phyloP scores from a whole-genome alignment of 1,140 invertebrate species.

The Drosophila ananassae region DNA sequence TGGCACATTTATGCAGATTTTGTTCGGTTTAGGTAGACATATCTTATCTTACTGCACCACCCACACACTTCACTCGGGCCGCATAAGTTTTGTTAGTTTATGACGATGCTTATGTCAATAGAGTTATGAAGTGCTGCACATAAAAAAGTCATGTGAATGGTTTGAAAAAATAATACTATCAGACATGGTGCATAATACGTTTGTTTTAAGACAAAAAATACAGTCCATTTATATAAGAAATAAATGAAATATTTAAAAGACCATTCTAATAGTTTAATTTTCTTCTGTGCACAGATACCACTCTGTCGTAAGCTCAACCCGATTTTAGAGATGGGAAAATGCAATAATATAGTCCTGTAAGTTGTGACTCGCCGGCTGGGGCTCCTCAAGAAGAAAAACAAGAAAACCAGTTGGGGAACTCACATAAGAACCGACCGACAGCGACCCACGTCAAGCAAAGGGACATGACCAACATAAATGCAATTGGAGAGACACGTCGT shows the following conservation, averaged over 20 bases:
- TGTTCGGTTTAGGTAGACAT: constrained; percentile 34
- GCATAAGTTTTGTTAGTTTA: constrained; percentile 43
- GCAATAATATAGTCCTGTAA: constrained; percentile 28
- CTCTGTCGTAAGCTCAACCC: background rate
- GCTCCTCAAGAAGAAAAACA: background rate
- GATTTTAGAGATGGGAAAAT: constrained; percentile 18
- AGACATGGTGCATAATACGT: too few species aligned
- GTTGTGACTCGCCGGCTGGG: background rate
- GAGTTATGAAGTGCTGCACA: constrained; percentile 31
- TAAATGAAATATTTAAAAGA: too few species aligned
- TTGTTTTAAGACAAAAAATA: too few species aligned
- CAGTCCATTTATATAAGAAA: too few species aligned
- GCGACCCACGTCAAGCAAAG: constrained; percentile 69
- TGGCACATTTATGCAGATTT: constrained; percentile 57
- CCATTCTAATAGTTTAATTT: background rate
- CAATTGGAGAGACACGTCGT: constrained; percentile 52
- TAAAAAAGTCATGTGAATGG: constrained; percentile 1
- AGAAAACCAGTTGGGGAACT: constrained; percentile 54
- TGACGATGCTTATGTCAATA: constrained; percentile 44
- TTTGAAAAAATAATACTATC: too few species aligned
- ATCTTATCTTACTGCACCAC: constrained; percentile 60
- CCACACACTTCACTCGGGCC: constrained; percentile 42
- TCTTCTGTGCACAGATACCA: background rate
- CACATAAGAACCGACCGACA: constrained; percentile 36
- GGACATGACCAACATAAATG: constrained; percentile 56